Base-by-base conservation (phyloP, 2,888 invertebrate genomes). In the Habroteleia sp. region DNA sequence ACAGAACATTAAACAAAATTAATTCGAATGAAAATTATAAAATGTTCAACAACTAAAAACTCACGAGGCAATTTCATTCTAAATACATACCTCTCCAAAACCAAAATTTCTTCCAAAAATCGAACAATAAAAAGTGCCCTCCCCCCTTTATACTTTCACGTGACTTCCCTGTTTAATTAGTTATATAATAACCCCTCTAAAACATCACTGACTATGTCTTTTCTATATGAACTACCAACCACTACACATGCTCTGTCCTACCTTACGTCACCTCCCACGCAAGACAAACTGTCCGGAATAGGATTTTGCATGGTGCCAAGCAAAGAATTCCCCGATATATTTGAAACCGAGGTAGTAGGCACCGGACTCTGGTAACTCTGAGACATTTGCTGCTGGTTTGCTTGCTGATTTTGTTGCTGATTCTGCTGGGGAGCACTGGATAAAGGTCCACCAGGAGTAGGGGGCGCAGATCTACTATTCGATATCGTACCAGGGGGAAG, bases 231-330 rank as follows among this genome's bases (percentile, higher is more conserved):
- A 65, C 39, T 63, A 76, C 29, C 65, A 60, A 66, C 25, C 68
- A 76, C 58, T 63, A 58, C 35, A 29, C 72, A 66, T 73, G 72
- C 76, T 58, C 84, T 81, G 75, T 81, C 89, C 84, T 88, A 91
- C 84, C 92, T 89, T 76, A 92, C 91, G 84, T 92, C 92, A 37
- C 91, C 91, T 74, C 91, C 91, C 74, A 92, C 90, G 75, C 91
- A 91, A 66, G 91, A 89, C 50, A 91, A 84, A 58, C 90, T 89
- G 83, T 91, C 91, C 52, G 89, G 87, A 77, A 88, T 88, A 37
- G 85, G 86, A 76, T 86, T 87, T 77, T 87, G 87, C 71, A 87
- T 82, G 60, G 85, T 84, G 71, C 86, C 85, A 52, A 87, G 85
- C 76, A 86, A 82, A 29, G 84, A 77, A 63, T 85, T 87, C 72